phyloP scores from a whole-genome alignment of 1,140 invertebrate genomes.

The Apolygus lucorum region DNA sequence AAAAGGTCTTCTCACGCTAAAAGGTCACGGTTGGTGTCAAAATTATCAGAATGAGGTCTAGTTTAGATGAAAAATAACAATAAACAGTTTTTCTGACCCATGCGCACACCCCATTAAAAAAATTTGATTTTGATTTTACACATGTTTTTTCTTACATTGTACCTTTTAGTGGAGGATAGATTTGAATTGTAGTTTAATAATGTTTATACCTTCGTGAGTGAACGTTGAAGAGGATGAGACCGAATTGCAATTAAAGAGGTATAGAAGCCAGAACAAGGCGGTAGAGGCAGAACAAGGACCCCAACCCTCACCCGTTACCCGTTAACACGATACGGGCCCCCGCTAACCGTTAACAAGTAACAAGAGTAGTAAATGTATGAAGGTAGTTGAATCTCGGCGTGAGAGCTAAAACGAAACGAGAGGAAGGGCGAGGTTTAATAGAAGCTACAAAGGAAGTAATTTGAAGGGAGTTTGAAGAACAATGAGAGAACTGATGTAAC shows the following conservation, averaged over 20 bases:
- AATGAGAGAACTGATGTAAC: background rate
- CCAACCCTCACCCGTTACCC: background rate
- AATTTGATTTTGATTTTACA: background rate
- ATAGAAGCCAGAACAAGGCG: no score
- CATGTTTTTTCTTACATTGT: background rate
- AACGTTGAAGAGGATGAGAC: background rate
- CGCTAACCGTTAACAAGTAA: background rate
- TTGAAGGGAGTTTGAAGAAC: background rate
- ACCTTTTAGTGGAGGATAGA: background rate
- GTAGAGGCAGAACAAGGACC: no score
- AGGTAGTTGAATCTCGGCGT: background rate
- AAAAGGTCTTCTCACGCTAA: no score
- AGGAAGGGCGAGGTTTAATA: background rate
- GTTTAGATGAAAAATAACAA: no score
- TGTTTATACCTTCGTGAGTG: no score
- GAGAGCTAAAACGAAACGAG: background rate
- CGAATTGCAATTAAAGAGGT: background rate
- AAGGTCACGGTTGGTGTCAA: no score
- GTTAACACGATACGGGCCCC: background rate
- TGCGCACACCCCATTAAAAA: no score
- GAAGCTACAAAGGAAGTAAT: background rate
- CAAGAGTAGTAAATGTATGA: background rate
- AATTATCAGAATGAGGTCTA: no score
- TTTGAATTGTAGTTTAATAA: no score
- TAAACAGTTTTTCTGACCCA: no score